Evolutionary conservation across 2,797 vertebrate species (phyloP).

Genomic region (Tapirus indicus): DNA sequence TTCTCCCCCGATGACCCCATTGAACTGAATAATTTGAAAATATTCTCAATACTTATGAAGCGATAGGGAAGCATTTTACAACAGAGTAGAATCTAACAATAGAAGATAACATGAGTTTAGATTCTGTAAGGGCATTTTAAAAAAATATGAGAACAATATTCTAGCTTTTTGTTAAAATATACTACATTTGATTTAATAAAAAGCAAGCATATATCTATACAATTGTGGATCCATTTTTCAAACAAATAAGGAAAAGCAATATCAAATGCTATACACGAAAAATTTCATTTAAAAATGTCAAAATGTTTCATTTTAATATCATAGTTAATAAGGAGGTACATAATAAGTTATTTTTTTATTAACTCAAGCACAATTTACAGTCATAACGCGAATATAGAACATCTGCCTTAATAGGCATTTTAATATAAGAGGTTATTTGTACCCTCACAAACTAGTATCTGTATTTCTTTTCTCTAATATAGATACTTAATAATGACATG

Average conservation of each 20-base stretch:
- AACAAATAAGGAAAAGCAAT: constrained; percentile 53
- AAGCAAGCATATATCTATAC: neutral
- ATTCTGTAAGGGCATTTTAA: neutral
- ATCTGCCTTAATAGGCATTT: neutral
- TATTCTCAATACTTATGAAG: neutral
- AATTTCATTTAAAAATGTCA: constrained; percentile 50
- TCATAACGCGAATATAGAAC: neutral
- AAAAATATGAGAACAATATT: neutral
- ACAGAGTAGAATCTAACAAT: neutral
- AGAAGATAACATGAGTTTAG: neutral
- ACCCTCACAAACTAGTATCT: neutral
- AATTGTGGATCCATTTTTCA: neutral
- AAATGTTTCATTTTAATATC: constrained; percentile 38
- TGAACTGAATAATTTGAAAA: constrained; percentile 58
- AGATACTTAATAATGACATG: neutral
- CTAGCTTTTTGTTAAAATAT: constrained; percentile 52
- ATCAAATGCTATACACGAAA: constrained; percentile 18
- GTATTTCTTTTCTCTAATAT: neutral
- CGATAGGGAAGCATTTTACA: neutral
- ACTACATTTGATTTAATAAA: neutral
- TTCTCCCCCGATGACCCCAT: no score
- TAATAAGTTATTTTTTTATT: constrained; percentile 19
- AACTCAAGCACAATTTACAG: constrained; percentile 10
- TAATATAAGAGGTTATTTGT: constrained; percentile 36
- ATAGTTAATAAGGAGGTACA: neutral